A percentile compares a stretch with the other conserved stretches of the same genome.
Evolutionary conservation across 2,888 invertebrate genomes (phyloP).

Genomic region (Chrysotoxum bicinctum): DNA sequence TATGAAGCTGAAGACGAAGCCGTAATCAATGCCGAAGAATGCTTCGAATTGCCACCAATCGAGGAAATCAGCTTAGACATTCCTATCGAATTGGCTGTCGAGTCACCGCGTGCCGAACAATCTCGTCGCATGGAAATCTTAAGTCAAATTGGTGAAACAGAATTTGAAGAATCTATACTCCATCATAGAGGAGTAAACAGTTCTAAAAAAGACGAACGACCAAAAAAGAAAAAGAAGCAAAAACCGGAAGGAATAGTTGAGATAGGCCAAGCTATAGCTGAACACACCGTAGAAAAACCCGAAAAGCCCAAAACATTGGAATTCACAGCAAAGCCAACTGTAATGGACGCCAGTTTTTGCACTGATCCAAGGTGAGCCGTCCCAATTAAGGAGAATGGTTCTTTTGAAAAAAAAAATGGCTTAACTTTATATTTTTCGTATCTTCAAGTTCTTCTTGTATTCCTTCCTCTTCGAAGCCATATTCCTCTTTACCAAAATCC

Average conservation of each 20-base stretch:
- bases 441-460: conserved; percentile 64
- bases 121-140: conserved; percentile 85
- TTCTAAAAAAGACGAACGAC: conserved; percentile 75
- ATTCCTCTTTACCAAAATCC: conserved; percentile 75
- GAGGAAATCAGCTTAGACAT: conserved; percentile 83
- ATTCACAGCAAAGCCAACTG: conserved; percentile 79
- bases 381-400: conserved; percentile 16
- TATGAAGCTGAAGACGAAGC: conserved; percentile 81
- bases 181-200: conserved; percentile 84
- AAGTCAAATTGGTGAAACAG: conserved; percentile 88
- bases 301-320: conserved; percentile 62
- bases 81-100: conserved; percentile 79
- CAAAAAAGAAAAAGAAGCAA: conserved; percentile 58
- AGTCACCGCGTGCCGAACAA: conserved; percentile 79
- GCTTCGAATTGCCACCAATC: conserved; percentile 87
- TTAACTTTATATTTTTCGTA: conserved; percentile 49
- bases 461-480: conserved; percentile 65
- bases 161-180: conserved; percentile 87
- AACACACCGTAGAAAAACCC: conserved; percentile 35
- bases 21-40: conserved; percentile 87
- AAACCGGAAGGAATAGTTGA: conserved; percentile 78
- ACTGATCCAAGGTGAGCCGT: conserved; percentile 75
- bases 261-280: conserved; percentile 76
- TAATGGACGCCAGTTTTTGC: conserved; percentile 83
- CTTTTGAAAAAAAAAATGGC: background rate